A percentile compares a stretch with the other conserved stretches of the same genome.
These are phyloP conservation scores for Diabrotica balteata DNA, from an alignment of 2,888 invertebrate genomes.

Conservation along the genomic window DNA sequence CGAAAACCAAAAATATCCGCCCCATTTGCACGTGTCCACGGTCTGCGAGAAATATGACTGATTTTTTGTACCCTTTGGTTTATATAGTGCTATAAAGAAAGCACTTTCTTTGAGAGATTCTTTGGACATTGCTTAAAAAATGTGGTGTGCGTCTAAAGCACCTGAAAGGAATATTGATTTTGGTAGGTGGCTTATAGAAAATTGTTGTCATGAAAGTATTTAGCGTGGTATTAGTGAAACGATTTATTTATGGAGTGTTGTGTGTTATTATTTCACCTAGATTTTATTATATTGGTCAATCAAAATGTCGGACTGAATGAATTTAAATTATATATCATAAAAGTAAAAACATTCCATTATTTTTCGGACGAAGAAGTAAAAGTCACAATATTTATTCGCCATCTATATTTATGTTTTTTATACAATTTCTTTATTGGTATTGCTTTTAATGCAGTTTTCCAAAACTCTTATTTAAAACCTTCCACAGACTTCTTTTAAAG, in stretches of 20 bases:
- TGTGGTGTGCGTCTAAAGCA: conserved; percentile 16
- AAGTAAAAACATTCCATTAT: no score
- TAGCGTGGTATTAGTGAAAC: conserved; percentile 18
- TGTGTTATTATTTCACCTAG: conserved; percentile 24
- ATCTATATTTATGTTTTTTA: no score
- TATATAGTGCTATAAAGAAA: conserved; percentile 35
- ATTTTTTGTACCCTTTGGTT: conserved; percentile 27
- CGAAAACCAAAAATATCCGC: conserved; percentile 9
- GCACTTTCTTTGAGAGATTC: conserved; percentile 22
- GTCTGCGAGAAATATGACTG: conserved; percentile 22
- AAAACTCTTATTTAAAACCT: no score
- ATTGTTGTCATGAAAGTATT: conserved; percentile 29
- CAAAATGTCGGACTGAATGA: no score
- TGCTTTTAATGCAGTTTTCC: no score
- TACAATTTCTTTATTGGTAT: no score
- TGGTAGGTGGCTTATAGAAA: conserved; percentile 17
- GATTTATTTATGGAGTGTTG: conserved; percentile 15
- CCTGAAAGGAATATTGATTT: conserved; percentile 26
- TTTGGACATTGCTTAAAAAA: conserved; percentile 9
- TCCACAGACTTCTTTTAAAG: no score
- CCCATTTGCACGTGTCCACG: conserved; percentile 16
- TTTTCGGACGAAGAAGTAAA: no score
- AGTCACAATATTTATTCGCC: no score
- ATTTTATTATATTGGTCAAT: conserved; percentile 12
- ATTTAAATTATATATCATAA: no score